These are phyloP conservation scores for Acridotheres tristis DNA, from an alignment of 2,797 vertebrate species.

Conservation along the genomic window DNA sequence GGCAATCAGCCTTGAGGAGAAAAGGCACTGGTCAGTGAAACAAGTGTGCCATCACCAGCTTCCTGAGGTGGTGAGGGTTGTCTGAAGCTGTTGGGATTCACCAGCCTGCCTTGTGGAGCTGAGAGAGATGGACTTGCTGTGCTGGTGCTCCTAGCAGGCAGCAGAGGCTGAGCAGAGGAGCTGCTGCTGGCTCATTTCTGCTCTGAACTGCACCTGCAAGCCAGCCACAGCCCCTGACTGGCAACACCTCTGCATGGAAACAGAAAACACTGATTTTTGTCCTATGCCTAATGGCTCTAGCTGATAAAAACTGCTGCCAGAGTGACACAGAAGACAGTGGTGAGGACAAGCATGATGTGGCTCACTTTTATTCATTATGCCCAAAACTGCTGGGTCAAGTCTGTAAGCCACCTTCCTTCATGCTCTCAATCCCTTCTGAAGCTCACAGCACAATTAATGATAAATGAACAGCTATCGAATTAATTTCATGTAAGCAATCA, in stretches of 20 bases:
- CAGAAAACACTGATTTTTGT: background rate
- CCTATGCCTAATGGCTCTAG: background rate
- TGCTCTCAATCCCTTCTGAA: background rate
- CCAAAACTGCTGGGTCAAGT: background rate
- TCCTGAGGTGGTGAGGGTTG: background rate
- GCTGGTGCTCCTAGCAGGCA: rapidly evolving
- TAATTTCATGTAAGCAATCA: slow-evolving; percentile 8
- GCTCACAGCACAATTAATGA: background rate
- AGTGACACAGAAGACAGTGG: background rate
- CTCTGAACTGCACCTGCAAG: background rate
- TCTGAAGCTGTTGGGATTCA: background rate
- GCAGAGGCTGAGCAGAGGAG: background rate
- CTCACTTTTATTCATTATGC: background rate
- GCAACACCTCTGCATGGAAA: background rate
- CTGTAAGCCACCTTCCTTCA: rapidly evolving
- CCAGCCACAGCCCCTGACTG: background rate
- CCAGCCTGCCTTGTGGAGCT: background rate
- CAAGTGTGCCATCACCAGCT: rapidly evolving
- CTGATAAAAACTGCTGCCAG: background rate
- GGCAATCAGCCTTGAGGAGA: background rate
- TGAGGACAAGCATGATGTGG: background rate
- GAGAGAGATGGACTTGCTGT: background rate
- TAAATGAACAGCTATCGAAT: background rate
- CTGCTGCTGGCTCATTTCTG: background rate
- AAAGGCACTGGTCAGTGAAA: background rate